Evolutionary conservation across 2,113 vertebrate species (phyloP), one percentile per base, ranked within the genome.

Genomic region (Amazona guildingii): DNA sequence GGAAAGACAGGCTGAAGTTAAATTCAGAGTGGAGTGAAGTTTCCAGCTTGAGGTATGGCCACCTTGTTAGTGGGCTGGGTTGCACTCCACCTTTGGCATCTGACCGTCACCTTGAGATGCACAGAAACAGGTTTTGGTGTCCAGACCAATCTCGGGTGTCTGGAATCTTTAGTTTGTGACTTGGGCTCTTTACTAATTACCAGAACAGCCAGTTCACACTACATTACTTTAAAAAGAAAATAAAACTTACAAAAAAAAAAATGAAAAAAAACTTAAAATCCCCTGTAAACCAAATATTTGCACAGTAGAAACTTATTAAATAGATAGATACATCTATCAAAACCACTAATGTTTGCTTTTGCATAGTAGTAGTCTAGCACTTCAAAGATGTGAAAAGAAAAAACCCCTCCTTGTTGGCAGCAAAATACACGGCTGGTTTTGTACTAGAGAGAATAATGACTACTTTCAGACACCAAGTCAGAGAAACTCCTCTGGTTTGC

Each of bases 301-400:
- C 79, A 77, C 35, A 68, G 37, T 54, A 81, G 27, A 90, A 94
- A 63, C 5, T 77, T 88, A 80, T 77, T 93, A 90, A 74, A 72
- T 39, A 76, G 29, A 52, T 52, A 85, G 15, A 81, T 83, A 9
- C 4, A 24, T 63, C 43, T 89, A 68, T 51, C 37, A 79, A 62
- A 92, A 93, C 11, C 20, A 64, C 13, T 89, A 91, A 64, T 86
- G 63, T 86, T 90, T 91, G 16, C 31, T 92, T 92, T 83, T 83
- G 29, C 23, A 33, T 41, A 3, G 3, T 24, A 85, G 14, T 10
- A 76, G 17, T 85, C 17, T 51, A 84, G 7, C 25, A 86, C 35
- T 84, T 66, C 14, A 72, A 49, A 77, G 29, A 84, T 90, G 55
- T 83, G 17, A 5, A 13, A 35, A 67, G 46, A 51, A 23, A 24